phyloP scores from a whole-genome alignment of 2,888 invertebrate species.

The Syrphus vitripennis region DNA sequence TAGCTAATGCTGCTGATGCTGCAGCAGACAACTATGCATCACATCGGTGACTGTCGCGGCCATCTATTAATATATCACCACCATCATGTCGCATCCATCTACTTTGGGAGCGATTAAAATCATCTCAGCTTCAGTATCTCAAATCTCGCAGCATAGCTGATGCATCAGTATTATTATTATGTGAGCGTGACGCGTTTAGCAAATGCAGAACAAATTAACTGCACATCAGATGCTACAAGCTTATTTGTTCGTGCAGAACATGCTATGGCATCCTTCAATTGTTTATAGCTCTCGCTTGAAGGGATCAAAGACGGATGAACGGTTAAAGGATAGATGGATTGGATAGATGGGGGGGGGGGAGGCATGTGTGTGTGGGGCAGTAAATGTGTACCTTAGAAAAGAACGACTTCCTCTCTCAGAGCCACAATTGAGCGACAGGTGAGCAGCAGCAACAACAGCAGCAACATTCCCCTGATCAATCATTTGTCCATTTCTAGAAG shows the following conservation, averaged over 20 bases:
- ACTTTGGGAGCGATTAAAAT: slow-evolving; percentile 67
- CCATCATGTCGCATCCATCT: slow-evolving; percentile 70
- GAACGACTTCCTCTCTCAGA: slow-evolving; percentile 36
- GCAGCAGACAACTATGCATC: slow-evolving; percentile 70
- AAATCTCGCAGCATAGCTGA: not conserved
- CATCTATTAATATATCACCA: slow-evolving; percentile 72
- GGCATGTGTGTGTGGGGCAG: not conserved
- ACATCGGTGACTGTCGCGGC: slow-evolving; percentile 69
- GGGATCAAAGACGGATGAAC: slow-evolving; percentile 17
- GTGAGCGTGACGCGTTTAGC: slow-evolving; percentile 70
- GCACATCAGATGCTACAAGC: slow-evolving; percentile 69
- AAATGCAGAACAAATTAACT: slow-evolving; percentile 71
- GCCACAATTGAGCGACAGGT: slow-evolving; percentile 66
- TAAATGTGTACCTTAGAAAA: not conserved
- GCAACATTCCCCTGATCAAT: slow-evolving; percentile 61
- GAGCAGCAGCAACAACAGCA: no score
- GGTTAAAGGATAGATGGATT: not conserved
- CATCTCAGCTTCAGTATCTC: slow-evolving; percentile 51
- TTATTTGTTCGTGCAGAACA: slow-evolving; percentile 62
- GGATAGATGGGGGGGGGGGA: not conserved
- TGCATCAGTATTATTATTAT: slow-evolving; percentile 28
- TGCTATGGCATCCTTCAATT: slow-evolving; percentile 54
- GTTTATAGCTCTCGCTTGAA: slow-evolving; percentile 52
- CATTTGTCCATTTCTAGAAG: slow-evolving; percentile 57
- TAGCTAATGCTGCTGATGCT: slow-evolving; percentile 59